Evolutionary conservation across 2,888 invertebrate genomes (phyloP).

Genomic region (Cryptus viduatorius): DNA sequence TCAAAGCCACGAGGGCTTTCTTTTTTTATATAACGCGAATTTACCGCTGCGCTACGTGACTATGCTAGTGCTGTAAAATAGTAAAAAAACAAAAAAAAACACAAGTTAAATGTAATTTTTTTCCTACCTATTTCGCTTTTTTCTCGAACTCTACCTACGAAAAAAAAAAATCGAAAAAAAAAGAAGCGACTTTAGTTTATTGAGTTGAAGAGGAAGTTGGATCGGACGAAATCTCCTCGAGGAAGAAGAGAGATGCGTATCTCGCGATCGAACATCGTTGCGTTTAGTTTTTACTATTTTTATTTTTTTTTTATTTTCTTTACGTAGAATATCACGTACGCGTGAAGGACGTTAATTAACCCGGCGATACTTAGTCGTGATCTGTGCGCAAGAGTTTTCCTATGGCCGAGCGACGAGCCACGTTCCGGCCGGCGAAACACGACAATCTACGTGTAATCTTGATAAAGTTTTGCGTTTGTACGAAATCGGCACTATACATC

Average conservation of each 20-base stretch:
- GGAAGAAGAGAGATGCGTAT: not conserved
- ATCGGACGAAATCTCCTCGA: too few relatives aligned
- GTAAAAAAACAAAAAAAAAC: slow-evolving; percentile 68
- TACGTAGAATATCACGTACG: not conserved
- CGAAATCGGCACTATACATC: not conserved
- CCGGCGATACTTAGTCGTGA: not conserved
- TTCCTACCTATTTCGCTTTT: slow-evolving; percentile 69
- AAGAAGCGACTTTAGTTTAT: slow-evolving; percentile 41
- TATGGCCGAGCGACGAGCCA: slow-evolving; percentile 49
- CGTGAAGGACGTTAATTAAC: not conserved
- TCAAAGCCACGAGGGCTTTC: slow-evolving; percentile 33
- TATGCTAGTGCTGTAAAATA: slow-evolving; percentile 83
- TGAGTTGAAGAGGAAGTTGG: slow-evolving; percentile 11
- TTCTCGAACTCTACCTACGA: slow-evolving; percentile 37
- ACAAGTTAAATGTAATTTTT: slow-evolving; percentile 78
- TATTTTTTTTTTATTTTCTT: not conserved
- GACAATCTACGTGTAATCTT: not conserved
- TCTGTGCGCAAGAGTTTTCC: slow-evolving; percentile 26
- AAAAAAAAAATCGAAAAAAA: slow-evolving; percentile 28
- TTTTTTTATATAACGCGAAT: slow-evolving; percentile 50
- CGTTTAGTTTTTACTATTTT: not conserved
- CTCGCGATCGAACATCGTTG: not conserved
- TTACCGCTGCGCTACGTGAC: slow-evolving; percentile 75
- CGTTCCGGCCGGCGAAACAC: slow-evolving; percentile 16
- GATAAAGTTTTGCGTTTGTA: not conserved